phyloP scores from a whole-genome alignment of 2,113 vertebrate species.

The Cisticola juncidis region DNA sequence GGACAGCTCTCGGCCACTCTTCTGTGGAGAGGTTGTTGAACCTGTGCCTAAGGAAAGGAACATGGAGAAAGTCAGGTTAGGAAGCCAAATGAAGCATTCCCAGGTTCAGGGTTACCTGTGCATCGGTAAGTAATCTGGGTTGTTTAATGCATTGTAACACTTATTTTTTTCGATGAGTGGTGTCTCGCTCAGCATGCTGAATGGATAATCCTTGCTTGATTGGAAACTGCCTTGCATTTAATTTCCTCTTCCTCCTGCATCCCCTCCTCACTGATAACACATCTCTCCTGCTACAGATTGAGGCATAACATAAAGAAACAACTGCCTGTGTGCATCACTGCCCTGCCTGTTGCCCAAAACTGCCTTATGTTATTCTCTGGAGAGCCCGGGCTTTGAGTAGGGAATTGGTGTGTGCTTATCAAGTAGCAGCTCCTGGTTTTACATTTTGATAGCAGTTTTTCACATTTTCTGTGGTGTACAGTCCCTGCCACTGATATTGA shows the following conservation, averaged over 20 bases:
- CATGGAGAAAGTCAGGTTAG: neutral
- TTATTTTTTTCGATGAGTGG: rapidly evolving
- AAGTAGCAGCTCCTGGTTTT: neutral
- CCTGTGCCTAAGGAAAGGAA: neutral
- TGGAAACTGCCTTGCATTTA: neutral
- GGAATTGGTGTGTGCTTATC: rapidly evolving
- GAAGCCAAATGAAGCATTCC: neutral
- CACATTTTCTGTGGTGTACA: neutral
- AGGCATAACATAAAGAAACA: neutral
- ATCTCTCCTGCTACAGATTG: neutral
- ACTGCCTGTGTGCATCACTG: neutral
- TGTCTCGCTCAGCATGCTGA: neutral
- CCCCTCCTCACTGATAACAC: neutral
- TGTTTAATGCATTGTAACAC: neutral
- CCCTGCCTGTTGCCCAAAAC: neutral
- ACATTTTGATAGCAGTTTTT: neutral
- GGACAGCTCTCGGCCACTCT: too few species aligned
- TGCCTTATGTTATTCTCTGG: neutral
- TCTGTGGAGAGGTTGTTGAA: rapidly evolving
- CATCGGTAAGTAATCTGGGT: neutral
- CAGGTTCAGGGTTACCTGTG: neutral
- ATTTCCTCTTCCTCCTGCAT: neutral
- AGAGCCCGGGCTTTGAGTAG: rapidly evolving
- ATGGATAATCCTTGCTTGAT: neutral
- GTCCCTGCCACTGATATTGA: neutral